Base-by-base conservation (phyloP, 2,888 invertebrate species). In the Conistra vaccinii region DNA sequence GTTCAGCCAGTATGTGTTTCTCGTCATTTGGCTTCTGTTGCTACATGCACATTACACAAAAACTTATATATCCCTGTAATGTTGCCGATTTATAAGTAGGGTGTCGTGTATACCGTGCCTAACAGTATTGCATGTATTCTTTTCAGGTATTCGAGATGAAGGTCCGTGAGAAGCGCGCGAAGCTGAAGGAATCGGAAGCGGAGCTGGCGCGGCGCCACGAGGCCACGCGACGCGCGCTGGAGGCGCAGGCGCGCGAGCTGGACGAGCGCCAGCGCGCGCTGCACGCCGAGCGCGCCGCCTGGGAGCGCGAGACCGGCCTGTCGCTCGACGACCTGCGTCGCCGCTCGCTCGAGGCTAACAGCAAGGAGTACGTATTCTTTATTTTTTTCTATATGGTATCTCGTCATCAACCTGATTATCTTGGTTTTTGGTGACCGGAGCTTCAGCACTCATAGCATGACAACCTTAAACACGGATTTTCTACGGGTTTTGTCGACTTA, bases 121-220 rank as follows among this genome's bases (percentile, higher is more conserved):
- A n/a, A 66, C 3, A n/a, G 5, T n/a, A 51, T 66, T n/a, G 6
- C 10, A 4, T 69, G 26, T 65, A 0, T 73, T 9, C 20, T 62
- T 9, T 69, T 0, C 89, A 96, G 96, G 99, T 99, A 85, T 99
- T 99, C 95, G 99, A 99, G 94, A 98, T 99, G 98, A 99, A 99
- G 96, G 99, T 98, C 42, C 98, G 98, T 91, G 99, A 99, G 95
- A 99, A 99, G 97, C 98, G 98, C 92, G 98, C 99, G 91, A 99
- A 99, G 94, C 97, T 99, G 89, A 99, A 99, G 95, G 99, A 99
- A 94, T 99, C 99, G 0, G 99, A 99, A 94, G 97, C 98, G 84
- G 99, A 99, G 97, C 96, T 99, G 90, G 98, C 98, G 92, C 97
- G 98, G 92, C 97, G 99, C 88, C 99, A 99, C 93, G 99, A 99